Base-by-base conservation (phyloP, 1,140 invertebrate genomes). In the Archegozetes longisetosus region DNA sequence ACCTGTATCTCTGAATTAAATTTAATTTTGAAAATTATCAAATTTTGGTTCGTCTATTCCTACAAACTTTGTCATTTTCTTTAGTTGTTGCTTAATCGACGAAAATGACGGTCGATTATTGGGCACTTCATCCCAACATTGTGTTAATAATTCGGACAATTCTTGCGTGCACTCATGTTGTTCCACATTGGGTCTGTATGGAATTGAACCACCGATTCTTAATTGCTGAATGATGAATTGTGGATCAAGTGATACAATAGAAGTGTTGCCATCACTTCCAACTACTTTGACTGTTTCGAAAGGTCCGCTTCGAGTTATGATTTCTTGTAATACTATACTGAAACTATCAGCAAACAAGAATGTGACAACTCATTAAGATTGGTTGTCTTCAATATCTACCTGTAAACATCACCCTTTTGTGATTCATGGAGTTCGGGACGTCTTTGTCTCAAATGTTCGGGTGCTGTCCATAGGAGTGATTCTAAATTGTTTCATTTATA, bases 391-490 rank as follows among this genome's bases (percentile, higher is more conserved):
- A n/a, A n/a, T n/a, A n/a, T n/a, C n/a, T n/a, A n/a, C n/a, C n/a
- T 88, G 70, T 96, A 98, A 17, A 93, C 81, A 70, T 98, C 94
- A 0, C 84, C 87, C 65, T 86, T 87, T 68, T 86, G 84, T 1
- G 84, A 84, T 1, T 84, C 87, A 62, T 68, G 23, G 2, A 55
- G 14, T 20, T 26, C 22, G 20, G 68, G 63, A 25, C 48, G 58
- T 26, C 32, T 47, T 26, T 67, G 60, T 3, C 86, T 76, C 23
- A 97, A 72, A 1, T 96, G 68, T 71, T 97, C 93, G 0, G 93
- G 93, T 1, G 91, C 82, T 3, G 89, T 94, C 92, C 92, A 97
- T 13, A 96, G 71, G 64, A 75, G 58, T 48, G 49, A 78, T 67
- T 79, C 87, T 91, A 71, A 71, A 61, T 65, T 20, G 60, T 32